These are phyloP conservation scores for Myotis brandtii DNA, from an alignment of 2,113 vertebrate genomes.

Conservation along the genomic window DNA sequence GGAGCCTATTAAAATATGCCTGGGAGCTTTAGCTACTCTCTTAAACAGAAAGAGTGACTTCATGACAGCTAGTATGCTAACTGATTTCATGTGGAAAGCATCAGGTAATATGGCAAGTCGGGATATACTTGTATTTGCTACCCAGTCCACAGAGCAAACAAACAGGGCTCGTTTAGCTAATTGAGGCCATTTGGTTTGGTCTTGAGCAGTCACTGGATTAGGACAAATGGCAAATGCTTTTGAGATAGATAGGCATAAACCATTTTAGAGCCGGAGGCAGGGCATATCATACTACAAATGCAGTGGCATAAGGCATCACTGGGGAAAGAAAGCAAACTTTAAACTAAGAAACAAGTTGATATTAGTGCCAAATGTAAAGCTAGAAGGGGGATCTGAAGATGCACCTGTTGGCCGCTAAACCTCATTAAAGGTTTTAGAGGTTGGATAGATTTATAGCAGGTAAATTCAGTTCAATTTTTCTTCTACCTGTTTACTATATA, in stretches of 20 bases:
- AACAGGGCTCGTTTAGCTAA: slow-evolving; percentile 79
- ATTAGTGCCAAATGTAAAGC: slow-evolving; percentile 72
- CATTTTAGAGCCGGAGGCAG: slow-evolving; percentile 74
- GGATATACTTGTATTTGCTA: slow-evolving; percentile 83
- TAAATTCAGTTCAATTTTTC: neutral
- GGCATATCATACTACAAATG: slow-evolving; percentile 77
- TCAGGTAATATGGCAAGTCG: slow-evolving; percentile 79
- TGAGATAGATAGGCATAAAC: slow-evolving; percentile 73
- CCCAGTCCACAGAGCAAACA: slow-evolving; percentile 84
- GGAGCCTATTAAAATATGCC: slow-evolving; percentile 80
- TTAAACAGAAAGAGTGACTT: slow-evolving; percentile 87
- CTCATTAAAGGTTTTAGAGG: neutral
- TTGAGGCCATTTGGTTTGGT: slow-evolving; percentile 80
- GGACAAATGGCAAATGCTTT: slow-evolving; percentile 84
- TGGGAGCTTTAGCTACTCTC: slow-evolving; percentile 78
- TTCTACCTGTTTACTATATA: neutral
- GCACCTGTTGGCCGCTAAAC: slow-evolving; percentile 57
- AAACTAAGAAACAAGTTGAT: slow-evolving; percentile 67
- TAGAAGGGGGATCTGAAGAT: slow-evolving; percentile 41
- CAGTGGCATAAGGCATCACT: neutral
- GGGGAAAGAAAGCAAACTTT: slow-evolving; percentile 64
- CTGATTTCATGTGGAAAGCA: slow-evolving; percentile 84
- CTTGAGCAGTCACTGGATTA: slow-evolving; percentile 70
- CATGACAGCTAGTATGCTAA: slow-evolving; percentile 55
- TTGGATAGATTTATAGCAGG: neutral